These are phyloP conservation scores for Sebastes kiyomatsui DNA, from an alignment of 2,797 vertebrate genomes.

Conservation along the genomic window DNA sequence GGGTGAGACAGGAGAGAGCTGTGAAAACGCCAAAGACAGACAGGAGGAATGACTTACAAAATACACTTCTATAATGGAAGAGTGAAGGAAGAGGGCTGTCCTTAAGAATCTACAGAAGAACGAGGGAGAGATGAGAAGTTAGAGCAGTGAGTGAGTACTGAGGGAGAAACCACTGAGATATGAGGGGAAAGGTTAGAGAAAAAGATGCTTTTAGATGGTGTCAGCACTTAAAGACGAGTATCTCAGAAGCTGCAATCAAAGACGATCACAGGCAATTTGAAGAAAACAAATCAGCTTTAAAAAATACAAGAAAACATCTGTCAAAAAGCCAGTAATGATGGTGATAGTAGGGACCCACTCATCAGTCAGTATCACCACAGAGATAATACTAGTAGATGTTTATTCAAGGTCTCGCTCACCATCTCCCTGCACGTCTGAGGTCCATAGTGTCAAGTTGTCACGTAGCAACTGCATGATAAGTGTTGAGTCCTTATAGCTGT, in stretches of 20 bases:
- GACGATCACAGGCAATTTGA: not conserved
- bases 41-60: conserved; percentile 89
- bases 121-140: conserved; percentile 53
- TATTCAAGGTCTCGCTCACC: conserved; percentile 80
- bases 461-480: conserved; percentile 99
- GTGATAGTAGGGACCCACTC: not conserved
- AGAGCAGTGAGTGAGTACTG: conserved; percentile 5
- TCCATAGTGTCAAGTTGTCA: conserved; percentile 99
- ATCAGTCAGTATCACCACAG: not conserved
- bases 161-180: not conserved
- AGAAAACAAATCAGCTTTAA: not conserved
- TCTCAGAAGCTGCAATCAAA: not conserved
- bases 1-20: conserved; percentile 19
- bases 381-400: too few relatives aligned
- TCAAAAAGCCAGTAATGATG: not conserved
- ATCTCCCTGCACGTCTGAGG: conserved; percentile 99
- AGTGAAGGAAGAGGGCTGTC: conserved; percentile 80
- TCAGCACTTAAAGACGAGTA: not conserved
- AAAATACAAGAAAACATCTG: not conserved
- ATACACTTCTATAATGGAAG: conserved; percentile 83
- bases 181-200: not conserved
- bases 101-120: conserved; percentile 92
- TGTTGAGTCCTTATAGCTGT: conserved; percentile 99
- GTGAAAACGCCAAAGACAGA: conserved; percentile 40
- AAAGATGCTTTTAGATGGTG: not conserved